Evolutionary conservation across 2,797 vertebrate species (phyloP).

Genomic region (Echiichthys vipera): DNA sequence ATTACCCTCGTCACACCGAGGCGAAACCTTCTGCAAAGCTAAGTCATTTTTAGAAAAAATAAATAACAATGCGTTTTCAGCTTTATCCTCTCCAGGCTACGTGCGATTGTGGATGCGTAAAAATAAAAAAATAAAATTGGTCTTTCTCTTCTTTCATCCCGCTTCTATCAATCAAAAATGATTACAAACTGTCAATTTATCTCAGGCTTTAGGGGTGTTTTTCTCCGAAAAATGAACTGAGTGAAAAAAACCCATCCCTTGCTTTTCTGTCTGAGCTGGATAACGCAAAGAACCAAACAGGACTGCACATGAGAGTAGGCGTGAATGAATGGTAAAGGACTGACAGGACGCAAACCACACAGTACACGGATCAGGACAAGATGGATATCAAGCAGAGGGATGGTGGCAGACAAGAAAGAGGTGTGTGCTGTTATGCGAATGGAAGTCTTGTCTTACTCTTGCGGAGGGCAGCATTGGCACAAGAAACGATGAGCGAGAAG

Average conservation of each 20-base stretch:
- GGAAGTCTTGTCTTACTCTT: constrained; percentile 73
- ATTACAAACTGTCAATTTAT: constrained; percentile 33
- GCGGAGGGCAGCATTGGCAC: constrained; percentile 73
- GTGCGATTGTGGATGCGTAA: constrained; percentile 79
- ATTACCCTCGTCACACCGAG: constrained; percentile 22
- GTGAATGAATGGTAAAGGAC: constrained; percentile 72
- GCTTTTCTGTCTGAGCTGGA: constrained; percentile 51
- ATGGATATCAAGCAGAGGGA: constrained; percentile 70
- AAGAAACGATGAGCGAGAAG: constrained; percentile 67
- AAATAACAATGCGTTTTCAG: constrained; percentile 48
- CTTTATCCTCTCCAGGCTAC: constrained; percentile 62
- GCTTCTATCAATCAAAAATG: constrained; percentile 46
- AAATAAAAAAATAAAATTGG: constrained; percentile 73
- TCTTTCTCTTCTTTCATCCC: constrained; percentile 47
- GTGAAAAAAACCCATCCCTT: not conserved
- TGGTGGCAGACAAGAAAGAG: constrained; percentile 57
- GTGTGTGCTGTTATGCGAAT: constrained; percentile 67
- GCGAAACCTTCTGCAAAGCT: constrained; percentile 55
- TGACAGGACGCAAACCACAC: constrained; percentile 65
- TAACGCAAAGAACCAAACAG: constrained; percentile 64
- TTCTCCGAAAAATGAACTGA: constrained; percentile 30
- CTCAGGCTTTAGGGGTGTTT: constrained; percentile 15
- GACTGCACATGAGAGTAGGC: constrained; percentile 76
- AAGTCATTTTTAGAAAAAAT: constrained; percentile 37
- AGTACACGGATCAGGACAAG: constrained; percentile 66